These are phyloP conservation scores for Vireo griseus DNA, from an alignment of 2,797 vertebrate species.

Conservation along the genomic window DNA sequence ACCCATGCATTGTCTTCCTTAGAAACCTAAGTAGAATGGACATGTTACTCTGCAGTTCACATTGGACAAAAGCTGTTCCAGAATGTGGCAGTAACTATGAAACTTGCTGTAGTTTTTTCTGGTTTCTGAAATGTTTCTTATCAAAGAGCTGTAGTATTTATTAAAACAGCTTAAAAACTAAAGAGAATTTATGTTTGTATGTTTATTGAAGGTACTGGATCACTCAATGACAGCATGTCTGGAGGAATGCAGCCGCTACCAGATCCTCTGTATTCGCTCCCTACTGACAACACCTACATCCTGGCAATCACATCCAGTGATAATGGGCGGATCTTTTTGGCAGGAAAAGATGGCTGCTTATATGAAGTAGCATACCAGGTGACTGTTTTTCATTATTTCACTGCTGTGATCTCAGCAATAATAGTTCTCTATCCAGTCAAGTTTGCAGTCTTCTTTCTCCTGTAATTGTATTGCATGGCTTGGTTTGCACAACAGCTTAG, in stretches of 20 bases:
- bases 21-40: neutral
- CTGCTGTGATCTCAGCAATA: neutral
- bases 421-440: neutral
- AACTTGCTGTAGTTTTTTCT: neutral
- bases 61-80: neutral
- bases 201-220: constrained; percentile 61
- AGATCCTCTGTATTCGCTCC: constrained; percentile 93
- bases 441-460: neutral
- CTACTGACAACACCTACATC: constrained; percentile 96
- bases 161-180: neutral
- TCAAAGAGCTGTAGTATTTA: neutral
- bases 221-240: constrained; percentile 91
- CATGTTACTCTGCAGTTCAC: neutral
- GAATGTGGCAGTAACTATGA: neutral
- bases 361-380: constrained; percentile 96
- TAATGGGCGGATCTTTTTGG: constrained; percentile 92
- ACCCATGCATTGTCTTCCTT: neutral
- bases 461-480: neutral
- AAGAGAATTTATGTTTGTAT: neutral
- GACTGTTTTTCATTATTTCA: neutral
- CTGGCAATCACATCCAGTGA: constrained; percentile 89
- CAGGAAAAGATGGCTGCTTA: constrained; percentile 95
- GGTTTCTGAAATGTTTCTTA: neutral
- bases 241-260: constrained; percentile 94
- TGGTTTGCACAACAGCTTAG: neutral